These are phyloP conservation scores for Eupithecia vulgata DNA, from an alignment of 2,888 invertebrate genomes.

Conservation along the genomic window DNA sequence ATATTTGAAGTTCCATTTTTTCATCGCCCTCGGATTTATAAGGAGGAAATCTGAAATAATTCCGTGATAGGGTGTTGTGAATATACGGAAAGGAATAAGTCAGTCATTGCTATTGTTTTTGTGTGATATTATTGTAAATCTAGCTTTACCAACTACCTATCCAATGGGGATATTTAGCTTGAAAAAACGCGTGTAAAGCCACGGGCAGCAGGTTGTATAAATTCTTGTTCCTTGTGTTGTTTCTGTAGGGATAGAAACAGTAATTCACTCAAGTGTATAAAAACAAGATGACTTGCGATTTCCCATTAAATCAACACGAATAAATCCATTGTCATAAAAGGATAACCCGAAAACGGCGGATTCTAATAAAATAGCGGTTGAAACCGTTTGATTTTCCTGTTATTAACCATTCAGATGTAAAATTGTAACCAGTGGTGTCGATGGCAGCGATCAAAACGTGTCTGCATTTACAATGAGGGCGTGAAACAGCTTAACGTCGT, in stretches of 20 bases:
- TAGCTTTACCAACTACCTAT: not conserved
- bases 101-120: not conserved
- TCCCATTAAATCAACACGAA: conserved; percentile 2
- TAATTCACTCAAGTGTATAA: not conserved
- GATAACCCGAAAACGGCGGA: conserved; percentile 8
- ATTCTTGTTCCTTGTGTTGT: not conserved
- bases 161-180: not conserved
- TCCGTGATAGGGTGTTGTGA: not conserved
- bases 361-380: conserved; percentile 7
- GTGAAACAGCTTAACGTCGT: not conserved
- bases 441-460: conserved; percentile 54
- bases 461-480: conserved; percentile 1
- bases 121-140: not conserved
- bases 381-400: conserved; percentile 13
- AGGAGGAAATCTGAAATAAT: not conserved
- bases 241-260: not conserved
- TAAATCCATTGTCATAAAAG: conserved; percentile 5
- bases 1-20: not conserved
- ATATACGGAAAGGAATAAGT: not conserved
- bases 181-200: not conserved
- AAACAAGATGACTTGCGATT: conserved; percentile 2
- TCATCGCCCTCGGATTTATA: not conserved
- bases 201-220: not conserved
- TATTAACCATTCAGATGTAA: conserved; percentile 14
- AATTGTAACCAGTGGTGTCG: conserved; percentile 49